Conservation (phyloP, 2,797 vertebrate genomes). For the Chrosomus eos region DNA sequence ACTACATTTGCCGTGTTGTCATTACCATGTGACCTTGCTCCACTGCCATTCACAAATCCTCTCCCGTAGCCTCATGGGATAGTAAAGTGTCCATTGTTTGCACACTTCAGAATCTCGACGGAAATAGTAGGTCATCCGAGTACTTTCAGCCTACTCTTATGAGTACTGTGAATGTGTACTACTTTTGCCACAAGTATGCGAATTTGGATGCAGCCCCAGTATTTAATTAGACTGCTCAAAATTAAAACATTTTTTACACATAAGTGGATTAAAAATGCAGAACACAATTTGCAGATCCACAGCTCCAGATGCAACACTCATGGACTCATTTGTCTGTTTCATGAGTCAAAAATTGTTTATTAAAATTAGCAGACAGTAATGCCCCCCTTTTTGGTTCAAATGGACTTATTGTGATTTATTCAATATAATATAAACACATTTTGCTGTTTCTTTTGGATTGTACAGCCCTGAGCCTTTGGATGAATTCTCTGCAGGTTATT, state of each 20-base stretch:
- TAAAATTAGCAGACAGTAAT: constrained; percentile 2
- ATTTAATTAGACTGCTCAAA: neutral
- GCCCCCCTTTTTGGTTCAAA: neutral
- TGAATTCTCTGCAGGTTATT: constrained; percentile 22
- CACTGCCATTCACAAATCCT: neutral
- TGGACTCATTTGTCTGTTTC: neutral
- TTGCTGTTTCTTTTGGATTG: neutral
- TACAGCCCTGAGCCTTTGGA: neutral
- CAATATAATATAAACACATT: constrained; percentile 16
- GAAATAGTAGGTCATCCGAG: neutral
- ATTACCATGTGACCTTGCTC: neutral
- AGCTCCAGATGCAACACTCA: neutral
- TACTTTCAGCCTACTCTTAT: neutral
- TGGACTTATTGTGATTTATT: constrained; percentile 4
- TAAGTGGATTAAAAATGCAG: neutral
- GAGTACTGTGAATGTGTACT: neutral
- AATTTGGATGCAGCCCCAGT: neutral
- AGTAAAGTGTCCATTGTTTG: neutral
- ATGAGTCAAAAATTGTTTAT: neutral
- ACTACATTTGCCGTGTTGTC: neutral
- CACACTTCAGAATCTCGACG: neutral
- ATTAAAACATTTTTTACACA: neutral
- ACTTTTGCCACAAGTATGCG: neutral
- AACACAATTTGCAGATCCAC: too few relatives aligned
- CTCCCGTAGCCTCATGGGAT: neutral